phyloP scores from a whole-genome alignment of 2,888 invertebrate genomes.

The Cosmorhoe ocellata region DNA sequence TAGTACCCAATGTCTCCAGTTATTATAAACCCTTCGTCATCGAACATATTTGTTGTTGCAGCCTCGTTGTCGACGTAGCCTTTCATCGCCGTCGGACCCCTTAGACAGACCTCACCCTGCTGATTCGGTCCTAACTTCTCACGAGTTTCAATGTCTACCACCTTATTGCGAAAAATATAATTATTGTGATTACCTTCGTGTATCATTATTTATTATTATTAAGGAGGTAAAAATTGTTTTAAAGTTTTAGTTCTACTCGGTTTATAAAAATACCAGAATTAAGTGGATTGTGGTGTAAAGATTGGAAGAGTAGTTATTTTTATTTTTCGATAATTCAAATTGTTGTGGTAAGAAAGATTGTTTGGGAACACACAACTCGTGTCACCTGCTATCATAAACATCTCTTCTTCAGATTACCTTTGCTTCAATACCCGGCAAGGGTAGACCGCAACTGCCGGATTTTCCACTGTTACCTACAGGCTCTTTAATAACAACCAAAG shows the following conservation, averaged over 20 bases:
- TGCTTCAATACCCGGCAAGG: conserved; percentile 31
- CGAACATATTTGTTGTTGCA: conserved; percentile 50
- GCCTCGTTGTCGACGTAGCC: conserved; percentile 53
- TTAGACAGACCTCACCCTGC: conserved; percentile 59
- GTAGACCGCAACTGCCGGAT: conserved; percentile 39
- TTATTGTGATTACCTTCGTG: no score
- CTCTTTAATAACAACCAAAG: conserved; percentile 52
- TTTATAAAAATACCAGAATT: no score
- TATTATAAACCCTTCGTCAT: conserved; percentile 57
- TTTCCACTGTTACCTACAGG: conserved; percentile 25
- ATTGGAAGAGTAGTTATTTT: no score
- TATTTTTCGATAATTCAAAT: no score
- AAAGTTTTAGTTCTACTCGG: no score
- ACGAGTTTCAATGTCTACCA: conserved; percentile 60
- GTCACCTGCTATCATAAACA: no score
- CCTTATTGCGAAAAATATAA: conserved; percentile 38
- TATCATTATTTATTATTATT: not conserved
- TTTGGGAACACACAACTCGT: no score
- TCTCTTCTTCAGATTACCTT: conserved; percentile 41
- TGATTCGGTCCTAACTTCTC: conserved; percentile 49
- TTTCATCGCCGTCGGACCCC: conserved; percentile 58
- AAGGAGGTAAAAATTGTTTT: no score
- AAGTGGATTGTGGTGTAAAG: no score
- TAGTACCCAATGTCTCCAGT: conserved; percentile 65
- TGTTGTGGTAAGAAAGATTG: no score